Evolutionary conservation across 1,140 invertebrate species (phyloP).

Genomic region (Pseudomyrmex cubaensis): DNA sequence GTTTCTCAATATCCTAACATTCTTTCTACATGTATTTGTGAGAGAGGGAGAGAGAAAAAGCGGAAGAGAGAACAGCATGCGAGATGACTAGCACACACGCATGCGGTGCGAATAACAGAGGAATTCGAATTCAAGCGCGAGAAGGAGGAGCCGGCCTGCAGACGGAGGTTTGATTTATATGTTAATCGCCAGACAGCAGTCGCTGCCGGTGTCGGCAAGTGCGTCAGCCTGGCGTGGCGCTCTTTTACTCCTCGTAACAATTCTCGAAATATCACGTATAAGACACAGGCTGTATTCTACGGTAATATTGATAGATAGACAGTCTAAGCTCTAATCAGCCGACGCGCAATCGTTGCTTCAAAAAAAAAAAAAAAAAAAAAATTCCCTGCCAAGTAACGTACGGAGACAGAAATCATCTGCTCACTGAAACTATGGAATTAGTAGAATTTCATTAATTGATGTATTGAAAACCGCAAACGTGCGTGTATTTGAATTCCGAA

Average conservation of each 20-base stretch:
- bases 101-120: conserved; percentile 54
- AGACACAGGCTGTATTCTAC: conserved; percentile 46
- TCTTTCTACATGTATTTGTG: not conserved
- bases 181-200: conserved; percentile 73
- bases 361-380: no score
- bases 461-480: conserved; percentile 34
- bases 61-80: not conserved
- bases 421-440: conserved; percentile 33
- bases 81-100: conserved; percentile 51
- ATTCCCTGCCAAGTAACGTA: not conserved
- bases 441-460: conserved; percentile 49
- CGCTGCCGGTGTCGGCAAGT: conserved; percentile 62
- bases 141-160: conserved; percentile 29
- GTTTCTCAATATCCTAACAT: not conserved
- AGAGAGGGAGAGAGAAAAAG: not conserved
- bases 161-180: conserved; percentile 75
- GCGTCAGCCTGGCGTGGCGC: conserved; percentile 44
- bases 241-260: conserved; percentile 67
- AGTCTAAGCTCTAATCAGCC: not conserved
- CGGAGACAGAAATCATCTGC: conserved; percentile 33
- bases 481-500: conserved; percentile 31
- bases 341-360: no score
- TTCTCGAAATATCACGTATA: conserved; percentile 71
- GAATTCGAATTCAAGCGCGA: conserved; percentile 22
- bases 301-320: conserved; percentile 48